Conservation (phyloP, 1,140 invertebrate species). For the Pseudomyrmex sp. region DNA sequence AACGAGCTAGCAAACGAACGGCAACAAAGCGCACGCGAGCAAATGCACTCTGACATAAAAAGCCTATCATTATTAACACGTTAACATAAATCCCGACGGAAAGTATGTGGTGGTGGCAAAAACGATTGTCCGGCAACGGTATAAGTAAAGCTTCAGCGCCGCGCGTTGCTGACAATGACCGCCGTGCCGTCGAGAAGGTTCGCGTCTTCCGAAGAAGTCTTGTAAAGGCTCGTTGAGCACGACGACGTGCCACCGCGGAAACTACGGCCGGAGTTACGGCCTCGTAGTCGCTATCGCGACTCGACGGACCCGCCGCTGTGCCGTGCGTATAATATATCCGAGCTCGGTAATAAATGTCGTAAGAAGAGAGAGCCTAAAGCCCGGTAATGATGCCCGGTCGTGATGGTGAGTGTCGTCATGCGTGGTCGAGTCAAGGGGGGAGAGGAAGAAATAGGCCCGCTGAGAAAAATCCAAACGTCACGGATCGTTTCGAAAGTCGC, state of each 20-base stretch:
- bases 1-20: conserved; percentile 5
- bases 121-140: conserved; percentile 66
- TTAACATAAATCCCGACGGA: conserved; percentile 69
- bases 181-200: conserved; percentile 13
- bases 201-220: conserved; percentile 51
- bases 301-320: conserved; percentile 24
- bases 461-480: conserved; percentile 47
- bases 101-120: conserved; percentile 58
- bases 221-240: conserved; percentile 72
- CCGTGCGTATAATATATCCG: conserved; percentile 52
- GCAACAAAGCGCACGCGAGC: conserved; percentile 22
- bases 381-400: conserved; percentile 42
- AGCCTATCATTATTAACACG: conserved; percentile 74
- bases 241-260: conserved; percentile 70
- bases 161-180: conserved; percentile 68
- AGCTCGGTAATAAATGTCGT: conserved; percentile 65
- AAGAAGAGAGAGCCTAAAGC: conserved; percentile 56
- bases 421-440: conserved; percentile 39
- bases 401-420: conserved; percentile 59
- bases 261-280: conserved; percentile 66
- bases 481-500: conserved; percentile 52
- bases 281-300: conserved; percentile 47
- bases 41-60: conserved; percentile 61
- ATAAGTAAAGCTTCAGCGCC: conserved; percentile 19
- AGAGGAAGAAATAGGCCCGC: conserved; percentile 38